Evolutionary conservation across 2,113 vertebrate species (phyloP).

Genomic region (Rhinolophus ferrumequinum): DNA sequence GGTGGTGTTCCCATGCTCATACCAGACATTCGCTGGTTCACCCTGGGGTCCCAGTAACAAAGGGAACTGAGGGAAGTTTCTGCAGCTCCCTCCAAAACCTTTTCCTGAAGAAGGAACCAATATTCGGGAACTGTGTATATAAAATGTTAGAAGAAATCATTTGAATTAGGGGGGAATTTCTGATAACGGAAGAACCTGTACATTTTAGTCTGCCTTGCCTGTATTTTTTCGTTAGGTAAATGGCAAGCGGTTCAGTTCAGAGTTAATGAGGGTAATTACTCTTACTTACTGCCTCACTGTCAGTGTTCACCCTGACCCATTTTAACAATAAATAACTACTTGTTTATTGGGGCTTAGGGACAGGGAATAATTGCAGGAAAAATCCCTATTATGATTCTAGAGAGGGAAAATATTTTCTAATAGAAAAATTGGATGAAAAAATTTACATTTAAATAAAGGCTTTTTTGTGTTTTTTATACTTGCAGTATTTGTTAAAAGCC

Average conservation of each 20-base stretch:
- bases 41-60: neutral
- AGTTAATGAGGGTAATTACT: constrained; percentile 60
- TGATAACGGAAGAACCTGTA: neutral
- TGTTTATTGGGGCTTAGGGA: constrained; percentile 44
- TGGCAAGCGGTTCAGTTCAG: constrained; percentile 29
- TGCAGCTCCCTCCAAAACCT: neutral
- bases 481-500: constrained; percentile 34
- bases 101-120: neutral
- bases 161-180: neutral
- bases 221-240: constrained; percentile 26
- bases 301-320: constrained; percentile 14
- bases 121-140: neutral
- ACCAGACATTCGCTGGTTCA: neutral
- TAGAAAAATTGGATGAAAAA: constrained; percentile 51
- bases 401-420: constrained; percentile 6
- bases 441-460: constrained; percentile 44
- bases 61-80: neutral
- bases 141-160: neutral
- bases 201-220: neutral
- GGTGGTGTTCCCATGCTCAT: neutral
- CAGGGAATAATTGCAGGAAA: constrained; percentile 40
- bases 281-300: constrained; percentile 47
- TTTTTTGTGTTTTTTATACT: neutral
- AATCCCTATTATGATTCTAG: neutral
- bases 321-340: constrained; percentile 50